These are phyloP conservation scores for Mamestra configurata DNA, from an alignment of 1,140 invertebrate genomes.

Conservation along the genomic window DNA sequence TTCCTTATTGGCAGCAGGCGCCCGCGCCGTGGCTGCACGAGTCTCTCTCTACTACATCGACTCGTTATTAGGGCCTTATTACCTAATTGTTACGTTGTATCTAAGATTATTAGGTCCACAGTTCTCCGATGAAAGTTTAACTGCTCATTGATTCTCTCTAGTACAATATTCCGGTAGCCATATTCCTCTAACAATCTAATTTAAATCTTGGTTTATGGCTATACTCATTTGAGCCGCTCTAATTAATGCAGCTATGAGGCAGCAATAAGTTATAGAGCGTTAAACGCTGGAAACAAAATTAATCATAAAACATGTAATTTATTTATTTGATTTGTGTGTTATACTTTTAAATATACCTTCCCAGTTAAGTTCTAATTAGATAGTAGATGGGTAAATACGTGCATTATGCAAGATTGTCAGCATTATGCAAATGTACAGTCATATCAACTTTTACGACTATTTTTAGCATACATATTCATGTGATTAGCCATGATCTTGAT, in stretches of 20 bases:
- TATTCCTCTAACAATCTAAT: background rate
- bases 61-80: constrained; percentile 43
- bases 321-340: background rate
- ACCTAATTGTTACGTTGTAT: constrained; percentile 42
- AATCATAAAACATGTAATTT: background rate
- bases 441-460: background rate
- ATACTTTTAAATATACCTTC: background rate
- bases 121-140: constrained; percentile 25
- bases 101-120: constrained; percentile 24
- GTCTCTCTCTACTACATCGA: constrained; percentile 39
- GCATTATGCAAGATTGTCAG: background rate
- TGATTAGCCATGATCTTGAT: constrained; percentile 26
- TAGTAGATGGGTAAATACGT: background rate
- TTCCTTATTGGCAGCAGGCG: constrained; percentile 63
- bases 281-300: background rate
- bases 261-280: background rate
- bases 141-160: constrained; percentile 16
- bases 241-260: constrained; percentile 14
- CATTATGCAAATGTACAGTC: background rate
- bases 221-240: background rate
- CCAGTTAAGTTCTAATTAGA: background rate
- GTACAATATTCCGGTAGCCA: background rate
- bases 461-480: background rate
- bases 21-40: background rate
- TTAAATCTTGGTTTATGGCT: background rate